Base-by-base conservation (phyloP, 2,888 invertebrate genomes). In the Eupeodes latifasciatus region DNA sequence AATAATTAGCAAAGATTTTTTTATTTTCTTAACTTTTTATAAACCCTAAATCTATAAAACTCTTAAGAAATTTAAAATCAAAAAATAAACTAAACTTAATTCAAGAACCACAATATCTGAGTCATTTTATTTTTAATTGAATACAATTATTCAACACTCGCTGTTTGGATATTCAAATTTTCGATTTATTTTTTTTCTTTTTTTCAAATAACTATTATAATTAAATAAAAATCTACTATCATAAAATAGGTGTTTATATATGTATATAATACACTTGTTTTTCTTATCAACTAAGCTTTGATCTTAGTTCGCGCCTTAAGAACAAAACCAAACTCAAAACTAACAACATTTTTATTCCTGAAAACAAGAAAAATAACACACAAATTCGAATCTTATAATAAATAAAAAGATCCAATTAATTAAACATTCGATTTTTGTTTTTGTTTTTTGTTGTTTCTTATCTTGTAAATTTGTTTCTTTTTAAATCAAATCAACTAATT, bases 341-440 rank as follows among this genome's bases (percentile, higher is more conserved):
- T 16, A 34, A 36, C 36, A n/a, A 61, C 9, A 61, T 61, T 61
- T 40, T n/a, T 61, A 11, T 62, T 55, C 16, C 16, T 10, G 6
- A 19, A 16, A 55, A 12, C 53, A n/a, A 55, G 4, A 55, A 19
- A 1, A 27, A 27, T 27, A 27, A 66, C 12, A 14, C 27, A 66
- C 14, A 27, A 69, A 44, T 2, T 27, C 27, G 1, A 2, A 67
- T 14, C 49, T 40, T 71, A 64, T 7, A 72, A 64, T 57, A 83
- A 66, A 72, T 62, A 67, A 75, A 19, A 69, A 62, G 57, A 64
- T 34, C 72, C 80, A 83, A 86, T 86, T 86, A 89, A 82, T 83
- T 89, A 72, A 72, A 85, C 86, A 86, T 86, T 89, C 86, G 81
- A 64, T 75, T 88, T 78, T 19, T 19, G n/a, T n/a, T 69, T 81